These are phyloP conservation scores for Piprites chloris DNA, from an alignment of 2,113 vertebrate genomes.

Conservation along the genomic window DNA sequence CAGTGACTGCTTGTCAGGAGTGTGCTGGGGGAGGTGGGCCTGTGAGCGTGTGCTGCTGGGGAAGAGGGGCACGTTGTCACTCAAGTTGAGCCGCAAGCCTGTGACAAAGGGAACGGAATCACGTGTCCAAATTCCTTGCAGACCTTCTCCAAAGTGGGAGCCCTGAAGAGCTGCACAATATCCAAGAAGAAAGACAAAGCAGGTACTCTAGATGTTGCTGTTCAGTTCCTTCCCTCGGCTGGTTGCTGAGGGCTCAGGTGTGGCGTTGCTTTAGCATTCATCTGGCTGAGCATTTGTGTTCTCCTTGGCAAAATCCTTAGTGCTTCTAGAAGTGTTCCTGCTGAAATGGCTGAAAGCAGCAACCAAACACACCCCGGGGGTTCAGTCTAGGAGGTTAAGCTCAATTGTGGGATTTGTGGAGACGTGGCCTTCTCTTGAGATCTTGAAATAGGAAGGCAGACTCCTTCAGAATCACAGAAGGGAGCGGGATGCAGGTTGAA, in stretches of 20 bases:
- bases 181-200: constrained; percentile 92
- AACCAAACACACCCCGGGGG: not conserved
- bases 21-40: not conserved
- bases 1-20: not conserved
- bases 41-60: not conserved
- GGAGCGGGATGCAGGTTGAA: not conserved
- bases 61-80: not conserved
- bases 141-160: constrained; percentile 87
- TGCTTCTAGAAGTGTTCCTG: not conserved
- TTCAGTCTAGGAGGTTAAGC: not conserved
- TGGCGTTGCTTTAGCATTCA: not conserved
- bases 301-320: not conserved
- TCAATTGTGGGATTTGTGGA: not conserved
- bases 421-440: not conserved
- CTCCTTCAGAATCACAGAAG: not conserved
- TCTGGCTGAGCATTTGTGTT: not conserved
- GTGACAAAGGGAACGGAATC: constrained; percentile 31
- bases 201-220: constrained; percentile 71
- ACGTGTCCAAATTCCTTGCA: constrained; percentile 65
- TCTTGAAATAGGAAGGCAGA: not conserved
- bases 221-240: constrained; percentile 7
- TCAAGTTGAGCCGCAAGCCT: not conserved
- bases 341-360: constrained; percentile 10
- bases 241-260: not conserved
- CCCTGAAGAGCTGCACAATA: constrained; percentile 84